phyloP scores from a whole-genome alignment of 1,140 invertebrate genomes.

The Vanessa atalanta region DNA sequence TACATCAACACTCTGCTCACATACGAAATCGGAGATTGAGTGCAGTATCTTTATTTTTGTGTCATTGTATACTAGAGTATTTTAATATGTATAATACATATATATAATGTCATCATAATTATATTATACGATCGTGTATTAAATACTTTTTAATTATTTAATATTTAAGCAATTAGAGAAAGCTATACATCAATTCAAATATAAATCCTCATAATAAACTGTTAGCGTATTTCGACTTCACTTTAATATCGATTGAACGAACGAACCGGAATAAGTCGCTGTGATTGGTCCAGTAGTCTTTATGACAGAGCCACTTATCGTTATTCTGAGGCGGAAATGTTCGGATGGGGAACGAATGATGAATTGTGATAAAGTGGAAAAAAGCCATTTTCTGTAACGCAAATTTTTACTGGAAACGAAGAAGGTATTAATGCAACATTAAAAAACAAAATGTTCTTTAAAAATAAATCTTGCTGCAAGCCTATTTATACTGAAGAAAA shows the following conservation, averaged over 20 bases:
- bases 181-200: background rate
- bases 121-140: too few species aligned
- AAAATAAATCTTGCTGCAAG: too few species aligned
- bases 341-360: conserved; percentile 15
- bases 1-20: too few species aligned
- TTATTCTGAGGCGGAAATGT: conserved; percentile 19
- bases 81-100: too few species aligned
- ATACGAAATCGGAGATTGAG: too few species aligned
- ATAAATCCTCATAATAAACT: background rate
- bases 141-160: too few species aligned
- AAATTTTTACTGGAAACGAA: background rate
- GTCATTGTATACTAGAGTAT: too few species aligned
- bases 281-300: conserved; percentile 31
- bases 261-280: conserved; percentile 17
- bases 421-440: too few species aligned
- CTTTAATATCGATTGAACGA: conserved; percentile 29
- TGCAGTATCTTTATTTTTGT: too few species aligned
- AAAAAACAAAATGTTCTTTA: too few species aligned
- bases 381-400: conserved; percentile 6
- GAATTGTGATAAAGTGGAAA: conserved; percentile 19
- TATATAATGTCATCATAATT: too few species aligned
- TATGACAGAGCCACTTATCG: conserved; percentile 18
- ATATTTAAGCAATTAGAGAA: background rate
- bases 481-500: too few species aligned
- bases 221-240: background rate